Conservation (phyloP, 2,888 invertebrate genomes). For the Boloria euphrosyne region DNA sequence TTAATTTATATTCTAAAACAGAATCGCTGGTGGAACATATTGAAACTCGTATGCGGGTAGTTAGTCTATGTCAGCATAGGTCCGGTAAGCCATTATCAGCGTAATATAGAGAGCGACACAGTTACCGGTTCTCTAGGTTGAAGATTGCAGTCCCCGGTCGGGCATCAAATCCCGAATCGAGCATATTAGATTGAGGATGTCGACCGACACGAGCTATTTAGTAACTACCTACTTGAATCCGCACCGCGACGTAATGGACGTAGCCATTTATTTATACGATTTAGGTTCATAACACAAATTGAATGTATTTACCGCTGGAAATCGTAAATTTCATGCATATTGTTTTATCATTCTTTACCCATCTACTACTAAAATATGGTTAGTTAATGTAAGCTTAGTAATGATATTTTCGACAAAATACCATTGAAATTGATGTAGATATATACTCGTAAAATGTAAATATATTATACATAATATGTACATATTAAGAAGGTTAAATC, state of each 20-base stretch:
- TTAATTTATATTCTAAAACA: conserved; percentile 54
- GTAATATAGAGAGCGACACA: conserved; percentile 55
- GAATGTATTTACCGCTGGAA: conserved; percentile 28
- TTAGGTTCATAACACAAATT: conserved; percentile 27
- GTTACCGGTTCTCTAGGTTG: conserved; percentile 51
- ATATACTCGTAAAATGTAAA: too few species aligned
- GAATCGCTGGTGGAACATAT: conserved; percentile 48
- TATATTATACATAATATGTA: too few species aligned
- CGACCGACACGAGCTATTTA: conserved; percentile 63
- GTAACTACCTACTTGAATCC: conserved; percentile 57
- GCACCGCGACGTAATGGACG: conserved; percentile 42
- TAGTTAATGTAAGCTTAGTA: background rate
- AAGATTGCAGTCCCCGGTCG: conserved; percentile 59
- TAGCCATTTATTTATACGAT: conserved; percentile 34
- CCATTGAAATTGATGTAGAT: too few species aligned
- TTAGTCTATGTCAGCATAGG: conserved; percentile 54
- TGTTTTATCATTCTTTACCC: conserved; percentile 16
- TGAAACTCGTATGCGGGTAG: conserved; percentile 48
- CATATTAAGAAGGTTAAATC: too few species aligned
- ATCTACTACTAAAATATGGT: conserved; percentile 16
- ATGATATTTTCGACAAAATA: too few species aligned
- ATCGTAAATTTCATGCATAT: conserved; percentile 28
- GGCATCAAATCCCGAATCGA: conserved; percentile 51
- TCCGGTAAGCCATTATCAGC: conserved; percentile 48
- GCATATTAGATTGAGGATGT: conserved; percentile 72